Evolutionary conservation across 2,888 invertebrate species (phyloP).

Genomic region (Xestia sexstrigata): DNA sequence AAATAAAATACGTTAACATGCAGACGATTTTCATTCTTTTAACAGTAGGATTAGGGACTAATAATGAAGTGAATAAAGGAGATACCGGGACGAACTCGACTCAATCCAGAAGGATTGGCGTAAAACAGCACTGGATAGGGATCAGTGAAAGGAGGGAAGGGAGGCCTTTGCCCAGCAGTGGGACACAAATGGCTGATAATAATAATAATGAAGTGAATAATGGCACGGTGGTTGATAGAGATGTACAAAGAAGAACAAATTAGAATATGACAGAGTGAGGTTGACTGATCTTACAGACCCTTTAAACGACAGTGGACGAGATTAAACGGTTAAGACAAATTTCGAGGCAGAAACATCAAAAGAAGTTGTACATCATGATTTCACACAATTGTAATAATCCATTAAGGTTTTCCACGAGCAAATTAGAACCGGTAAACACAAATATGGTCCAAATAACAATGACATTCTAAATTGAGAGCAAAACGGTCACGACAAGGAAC

Average conservation of each 20-base stretch:
- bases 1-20: not conserved
- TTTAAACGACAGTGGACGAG: not conserved
- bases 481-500: slow-evolving; percentile 2
- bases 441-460: slow-evolving; percentile 7
- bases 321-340: not conserved
- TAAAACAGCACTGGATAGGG: too few species aligned
- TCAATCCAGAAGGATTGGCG: too few species aligned
- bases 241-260: not conserved
- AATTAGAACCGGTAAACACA: not conserved
- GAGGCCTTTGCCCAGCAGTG: too few species aligned
- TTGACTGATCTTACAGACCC: not conserved
- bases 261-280: not conserved
- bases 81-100: too few species aligned
- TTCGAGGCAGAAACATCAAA: not conserved
- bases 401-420: not conserved
- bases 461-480: not conserved
- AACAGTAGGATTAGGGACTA: not conserved
- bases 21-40: not conserved
- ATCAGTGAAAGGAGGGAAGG: too few species aligned
- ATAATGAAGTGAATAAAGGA: not conserved
- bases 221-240: not conserved
- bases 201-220: not conserved
- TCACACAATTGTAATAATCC: not conserved
- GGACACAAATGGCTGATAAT: too few species aligned
- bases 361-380: not conserved